Conservation (phyloP, 2,888 invertebrate species). For the Tanytarsus gracilentus region DNA sequence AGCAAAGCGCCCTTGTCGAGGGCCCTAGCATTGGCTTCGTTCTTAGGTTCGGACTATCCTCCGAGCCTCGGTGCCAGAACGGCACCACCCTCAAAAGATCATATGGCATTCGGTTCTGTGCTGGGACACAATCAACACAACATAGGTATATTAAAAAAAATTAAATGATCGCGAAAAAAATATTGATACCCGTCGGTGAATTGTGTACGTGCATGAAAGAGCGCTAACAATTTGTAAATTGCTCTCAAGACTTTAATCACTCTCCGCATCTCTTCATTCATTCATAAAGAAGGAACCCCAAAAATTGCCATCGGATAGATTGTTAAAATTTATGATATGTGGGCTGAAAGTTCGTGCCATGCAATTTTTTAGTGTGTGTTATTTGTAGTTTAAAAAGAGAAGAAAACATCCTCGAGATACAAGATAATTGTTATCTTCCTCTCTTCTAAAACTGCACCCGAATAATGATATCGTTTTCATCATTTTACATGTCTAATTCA, state of each 20-base stretch:
- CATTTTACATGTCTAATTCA: conserved; percentile 27
- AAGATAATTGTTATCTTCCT: conserved; percentile 26
- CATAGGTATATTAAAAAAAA: conserved; percentile 38
- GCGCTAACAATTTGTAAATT: neutral
- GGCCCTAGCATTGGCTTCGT: conserved; percentile 45
- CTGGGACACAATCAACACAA: conserved; percentile 44
- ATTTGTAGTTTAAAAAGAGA: neutral
- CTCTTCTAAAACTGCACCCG: conserved; percentile 22
- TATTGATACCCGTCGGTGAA: neutral
- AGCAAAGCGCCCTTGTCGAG: conserved; percentile 44
- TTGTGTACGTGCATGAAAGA: neutral
- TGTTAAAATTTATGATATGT: neutral
- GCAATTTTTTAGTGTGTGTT: neutral
- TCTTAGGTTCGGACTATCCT: conserved; percentile 45
- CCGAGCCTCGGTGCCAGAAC: conserved; percentile 43
- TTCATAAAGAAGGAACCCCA: too few relatives aligned
- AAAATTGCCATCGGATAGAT: too few relatives aligned
- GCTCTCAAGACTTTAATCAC: too few relatives aligned
- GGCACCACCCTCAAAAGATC: conserved; percentile 44
- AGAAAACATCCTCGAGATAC: conserved; percentile 24
- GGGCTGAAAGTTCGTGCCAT: neutral
- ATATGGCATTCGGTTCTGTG: conserved; percentile 44
- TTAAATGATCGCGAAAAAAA: neutral
- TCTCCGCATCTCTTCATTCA: too few relatives aligned
- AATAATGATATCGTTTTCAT: conserved; percentile 26